Evolutionary conservation across 2,113 vertebrate species (phyloP).

Genomic region (Panurus biarmicus): DNA sequence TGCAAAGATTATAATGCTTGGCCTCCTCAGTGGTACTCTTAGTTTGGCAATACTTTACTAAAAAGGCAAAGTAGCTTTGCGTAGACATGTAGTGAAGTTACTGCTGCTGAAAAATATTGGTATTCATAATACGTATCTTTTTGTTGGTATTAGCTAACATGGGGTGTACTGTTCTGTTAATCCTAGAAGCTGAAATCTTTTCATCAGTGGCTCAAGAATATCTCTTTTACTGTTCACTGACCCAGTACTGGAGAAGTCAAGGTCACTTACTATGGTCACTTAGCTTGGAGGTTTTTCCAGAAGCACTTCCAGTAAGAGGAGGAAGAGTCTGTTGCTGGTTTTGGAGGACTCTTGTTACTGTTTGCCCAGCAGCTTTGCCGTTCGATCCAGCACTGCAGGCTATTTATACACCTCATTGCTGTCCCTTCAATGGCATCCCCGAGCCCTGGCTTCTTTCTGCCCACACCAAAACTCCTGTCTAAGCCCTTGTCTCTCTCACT

Average conservation of each 20-base stretch:
- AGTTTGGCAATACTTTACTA: not conserved
- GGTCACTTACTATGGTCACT: not conserved
- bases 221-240: not conserved
- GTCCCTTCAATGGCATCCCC: slow-evolving; percentile 1
- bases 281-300: not conserved
- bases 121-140: not conserved
- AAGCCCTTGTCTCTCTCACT: not conserved
- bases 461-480: not conserved
- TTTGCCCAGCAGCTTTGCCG: not conserved
- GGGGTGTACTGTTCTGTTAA: not conserved
- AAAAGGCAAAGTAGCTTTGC: not conserved
- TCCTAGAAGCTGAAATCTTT: not conserved
- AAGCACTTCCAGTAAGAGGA: not conserved
- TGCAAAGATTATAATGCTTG: not conserved
- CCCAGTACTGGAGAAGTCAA: not conserved
- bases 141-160: not conserved
- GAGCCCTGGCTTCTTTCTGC: not conserved
- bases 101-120: not conserved
- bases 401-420: slow-evolving; percentile 21
- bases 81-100: not conserved
- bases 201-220: not conserved
- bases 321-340: not conserved
- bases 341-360: not conserved
- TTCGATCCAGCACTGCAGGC: not conserved
- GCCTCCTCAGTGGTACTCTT: not conserved